These are phyloP conservation scores for Carcina quercana DNA, from an alignment of 2,888 invertebrate species.

Conservation along the genomic window DNA sequence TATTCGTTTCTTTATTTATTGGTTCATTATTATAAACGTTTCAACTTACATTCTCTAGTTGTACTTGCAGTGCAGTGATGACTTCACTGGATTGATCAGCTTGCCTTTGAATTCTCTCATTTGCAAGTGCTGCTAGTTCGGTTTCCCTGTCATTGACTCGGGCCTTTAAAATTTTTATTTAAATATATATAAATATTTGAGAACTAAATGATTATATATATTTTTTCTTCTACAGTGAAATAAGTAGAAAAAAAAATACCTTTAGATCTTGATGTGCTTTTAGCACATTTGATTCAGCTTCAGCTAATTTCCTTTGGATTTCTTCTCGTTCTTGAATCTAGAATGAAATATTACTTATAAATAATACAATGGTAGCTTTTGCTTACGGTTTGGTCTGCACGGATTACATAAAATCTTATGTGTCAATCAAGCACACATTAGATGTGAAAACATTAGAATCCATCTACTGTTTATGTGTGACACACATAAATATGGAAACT, in stretches of 20 bases:
- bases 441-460: too few relatives aligned
- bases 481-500: too few relatives aligned
- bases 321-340: conserved; percentile 52
- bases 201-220: too few relatives aligned
- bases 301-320: conserved; percentile 39
- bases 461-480: too few relatives aligned
- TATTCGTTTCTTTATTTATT: too few relatives aligned
- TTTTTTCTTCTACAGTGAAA: too few relatives aligned
- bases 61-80: conserved; percentile 64
- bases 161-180: too few relatives aligned
- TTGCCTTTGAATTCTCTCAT: conserved; percentile 51
- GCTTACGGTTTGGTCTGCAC: too few relatives aligned
- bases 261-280: conserved; percentile 39
- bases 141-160: conserved; percentile 42
- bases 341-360: conserved; percentile 13
- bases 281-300: conserved; percentile 45
- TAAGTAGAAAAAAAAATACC: conserved; percentile 34
- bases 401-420: too few relatives aligned
- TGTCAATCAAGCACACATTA: too few relatives aligned
- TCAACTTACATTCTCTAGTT: conserved; percentile 55
- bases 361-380: conserved; percentile 5
- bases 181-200: too few relatives aligned
- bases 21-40: not conserved
- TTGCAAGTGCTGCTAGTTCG: conserved; percentile 49
- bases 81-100: conserved; percentile 52